Conservation (phyloP, 2,888 invertebrate genomes). For the Apamea crenata region DNA sequence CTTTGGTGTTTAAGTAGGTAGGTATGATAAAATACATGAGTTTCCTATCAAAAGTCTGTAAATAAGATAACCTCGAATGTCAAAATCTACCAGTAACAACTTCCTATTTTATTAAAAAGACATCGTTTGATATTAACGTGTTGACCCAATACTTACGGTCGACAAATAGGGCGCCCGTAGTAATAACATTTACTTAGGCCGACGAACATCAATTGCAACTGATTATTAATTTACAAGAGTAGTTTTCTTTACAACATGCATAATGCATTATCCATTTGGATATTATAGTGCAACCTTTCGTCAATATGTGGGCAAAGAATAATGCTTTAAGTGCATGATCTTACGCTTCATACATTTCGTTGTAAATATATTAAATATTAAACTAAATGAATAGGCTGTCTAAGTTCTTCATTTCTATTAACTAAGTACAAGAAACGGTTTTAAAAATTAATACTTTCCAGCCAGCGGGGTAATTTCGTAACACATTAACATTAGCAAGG, state of each 20-base stretch:
- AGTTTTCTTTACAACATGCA: slow-evolving; percentile 12
- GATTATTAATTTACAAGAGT: slow-evolving; percentile 41
- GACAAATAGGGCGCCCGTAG: background rate
- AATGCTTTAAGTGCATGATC: background rate
- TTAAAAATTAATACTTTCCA: background rate
- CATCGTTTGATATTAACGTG: background rate
- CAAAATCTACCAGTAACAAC: background rate
- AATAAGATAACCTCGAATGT: background rate
- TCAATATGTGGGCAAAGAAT: background rate
- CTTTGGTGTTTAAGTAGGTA: background rate
- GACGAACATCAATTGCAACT: slow-evolving; percentile 25
- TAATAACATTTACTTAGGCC: slow-evolving; percentile 36
- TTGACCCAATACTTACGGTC: background rate
- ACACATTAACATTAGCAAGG: too few relatives aligned
- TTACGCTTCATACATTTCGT: background rate
- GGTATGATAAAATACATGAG: background rate
- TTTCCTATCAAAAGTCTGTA: background rate
- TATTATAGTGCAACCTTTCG: slow-evolving; percentile 7
- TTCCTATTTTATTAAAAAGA: background rate
- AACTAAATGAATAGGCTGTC: background rate
- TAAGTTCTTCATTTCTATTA: background rate
- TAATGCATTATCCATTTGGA: slow-evolving; percentile 22
- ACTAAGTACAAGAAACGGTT: background rate
- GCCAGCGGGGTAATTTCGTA: background rate
- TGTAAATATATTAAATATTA: background rate